A percentile compares a stretch with the other conserved stretches of the same genome.
Evolutionary conservation across 2,888 invertebrate species (phyloP).

Genomic region (Mesorhabditis sp.): DNA sequence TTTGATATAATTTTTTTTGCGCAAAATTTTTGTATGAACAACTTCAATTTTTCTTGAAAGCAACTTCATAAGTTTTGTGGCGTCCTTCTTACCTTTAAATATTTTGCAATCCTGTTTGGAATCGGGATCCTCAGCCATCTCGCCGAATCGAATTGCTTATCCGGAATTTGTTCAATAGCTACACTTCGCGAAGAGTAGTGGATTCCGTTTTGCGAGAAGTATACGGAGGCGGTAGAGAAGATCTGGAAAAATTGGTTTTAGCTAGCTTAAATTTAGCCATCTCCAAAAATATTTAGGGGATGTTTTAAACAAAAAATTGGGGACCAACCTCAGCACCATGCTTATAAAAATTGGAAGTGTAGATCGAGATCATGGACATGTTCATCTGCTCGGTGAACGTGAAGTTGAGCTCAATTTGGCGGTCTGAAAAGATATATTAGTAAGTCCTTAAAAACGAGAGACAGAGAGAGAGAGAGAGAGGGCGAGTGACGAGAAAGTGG

Average conservation of each 20-base stretch:
- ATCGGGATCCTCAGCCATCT: slow-evolving; percentile 78
- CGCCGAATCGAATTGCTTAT: slow-evolving; percentile 61
- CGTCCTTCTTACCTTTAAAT: slow-evolving; percentile 69
- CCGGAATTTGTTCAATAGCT: slow-evolving; percentile 33
- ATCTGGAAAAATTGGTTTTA: slow-evolving; percentile 14
- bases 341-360: slow-evolving; percentile 71
- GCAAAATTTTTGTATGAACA: not conserved
- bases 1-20: not conserved
- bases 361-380: slow-evolving; percentile 77
- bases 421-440: not conserved
- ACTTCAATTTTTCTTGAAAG: not conserved
- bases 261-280: not conserved
- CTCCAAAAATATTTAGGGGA: not conserved
- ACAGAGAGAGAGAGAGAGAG: not conserved
- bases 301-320: not conserved
- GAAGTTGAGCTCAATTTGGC: slow-evolving; percentile 63
- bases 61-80: not conserved
- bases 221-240: slow-evolving; percentile 25
- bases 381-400: slow-evolving; percentile 82
- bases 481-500: not conserved
- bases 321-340: slow-evolving; percentile 22
- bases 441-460: not conserved
- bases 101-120: slow-evolving; percentile 76
- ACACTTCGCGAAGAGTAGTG: slow-evolving; percentile 31
- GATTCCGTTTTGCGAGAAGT: slow-evolving; percentile 29